phyloP scores from a whole-genome alignment of 1,140 invertebrate species.

The Scylla paramamosain region DNA sequence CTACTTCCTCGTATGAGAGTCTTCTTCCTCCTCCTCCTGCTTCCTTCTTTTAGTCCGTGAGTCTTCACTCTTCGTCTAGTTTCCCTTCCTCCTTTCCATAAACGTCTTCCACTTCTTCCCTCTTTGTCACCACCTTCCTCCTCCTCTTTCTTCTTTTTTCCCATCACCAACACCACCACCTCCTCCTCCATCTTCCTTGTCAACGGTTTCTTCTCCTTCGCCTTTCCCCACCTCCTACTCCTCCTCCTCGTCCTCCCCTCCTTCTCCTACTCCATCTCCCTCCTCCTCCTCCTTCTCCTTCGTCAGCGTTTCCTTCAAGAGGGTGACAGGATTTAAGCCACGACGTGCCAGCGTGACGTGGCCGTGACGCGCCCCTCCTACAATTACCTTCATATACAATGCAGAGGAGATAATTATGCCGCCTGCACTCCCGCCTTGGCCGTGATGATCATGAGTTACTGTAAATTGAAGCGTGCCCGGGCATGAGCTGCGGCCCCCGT shows the following conservation, averaged over 20 bases:
- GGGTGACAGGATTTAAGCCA: not conserved
- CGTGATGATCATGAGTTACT: not conserved
- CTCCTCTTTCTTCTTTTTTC: not conserved
- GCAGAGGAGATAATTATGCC: conserved; percentile 5
- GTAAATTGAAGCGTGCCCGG: not conserved
- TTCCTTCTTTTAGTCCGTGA: no score
- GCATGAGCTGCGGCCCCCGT: not conserved
- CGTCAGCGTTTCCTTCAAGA: not conserved
- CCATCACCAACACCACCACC: not conserved
- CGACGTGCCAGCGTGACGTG: not conserved
- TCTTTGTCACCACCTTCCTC: not conserved
- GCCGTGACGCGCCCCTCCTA: not conserved
- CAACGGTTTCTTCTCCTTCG: not conserved
- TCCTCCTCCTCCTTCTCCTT: not conserved
- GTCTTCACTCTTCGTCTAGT: no score
- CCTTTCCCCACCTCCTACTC: not conserved
- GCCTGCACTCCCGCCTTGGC: not conserved
- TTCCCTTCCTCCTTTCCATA: not conserved
- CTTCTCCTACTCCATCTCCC: not conserved
- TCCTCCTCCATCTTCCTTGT: not conserved
- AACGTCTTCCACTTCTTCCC: not conserved
- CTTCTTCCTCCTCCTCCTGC: no score
- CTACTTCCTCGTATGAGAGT: no score
- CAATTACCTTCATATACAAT: not conserved
- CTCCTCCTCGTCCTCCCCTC: not conserved